Evolutionary conservation across 2,797 vertebrate genomes (phyloP).

Genomic region (Gastrophryne carolinensis): DNA sequence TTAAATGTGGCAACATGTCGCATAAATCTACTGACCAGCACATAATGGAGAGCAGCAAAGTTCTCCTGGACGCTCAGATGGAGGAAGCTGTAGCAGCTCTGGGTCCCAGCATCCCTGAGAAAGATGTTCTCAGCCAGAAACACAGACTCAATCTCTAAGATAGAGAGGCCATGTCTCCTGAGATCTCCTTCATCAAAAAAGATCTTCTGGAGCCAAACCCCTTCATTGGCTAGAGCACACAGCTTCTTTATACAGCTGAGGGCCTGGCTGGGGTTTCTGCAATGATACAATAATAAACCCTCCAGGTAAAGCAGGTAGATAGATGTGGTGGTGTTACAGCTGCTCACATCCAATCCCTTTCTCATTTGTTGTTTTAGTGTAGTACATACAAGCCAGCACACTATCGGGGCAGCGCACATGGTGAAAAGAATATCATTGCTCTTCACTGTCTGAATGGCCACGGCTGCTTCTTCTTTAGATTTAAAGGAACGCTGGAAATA

Average conservation of each 20-base stretch:
- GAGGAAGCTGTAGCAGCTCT: slow-evolving; percentile 55
- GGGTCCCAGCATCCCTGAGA: slow-evolving; percentile 46
- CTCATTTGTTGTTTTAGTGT: slow-evolving; percentile 52
- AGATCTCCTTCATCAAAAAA: slow-evolving; percentile 54
- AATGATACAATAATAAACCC: not conserved
- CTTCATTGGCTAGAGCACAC: not conserved
- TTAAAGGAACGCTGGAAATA: slow-evolving; percentile 58
- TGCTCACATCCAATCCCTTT: not conserved
- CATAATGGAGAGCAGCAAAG: slow-evolving; percentile 58
- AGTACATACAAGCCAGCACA: slow-evolving; percentile 58
- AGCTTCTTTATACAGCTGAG: slow-evolving; percentile 50
- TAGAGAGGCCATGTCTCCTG: slow-evolving; percentile 47
- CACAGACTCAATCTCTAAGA: slow-evolving; percentile 34
- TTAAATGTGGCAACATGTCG: no score
- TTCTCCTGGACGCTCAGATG: slow-evolving; percentile 58
- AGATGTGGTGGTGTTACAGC: not conserved
- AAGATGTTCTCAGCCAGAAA: slow-evolving; percentile 54
- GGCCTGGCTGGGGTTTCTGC: not conserved
- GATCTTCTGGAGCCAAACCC: not conserved
- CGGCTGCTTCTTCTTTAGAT: rapidly evolving
- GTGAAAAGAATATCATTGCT: slow-evolving; percentile 45
- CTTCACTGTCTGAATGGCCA: slow-evolving; percentile 42
- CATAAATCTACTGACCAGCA: slow-evolving; percentile 9
- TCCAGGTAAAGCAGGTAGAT: not conserved
- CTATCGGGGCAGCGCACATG: slow-evolving; percentile 35